phyloP scores from a whole-genome alignment of 2,888 invertebrate species.

The Glaucopsyche alexis region DNA sequence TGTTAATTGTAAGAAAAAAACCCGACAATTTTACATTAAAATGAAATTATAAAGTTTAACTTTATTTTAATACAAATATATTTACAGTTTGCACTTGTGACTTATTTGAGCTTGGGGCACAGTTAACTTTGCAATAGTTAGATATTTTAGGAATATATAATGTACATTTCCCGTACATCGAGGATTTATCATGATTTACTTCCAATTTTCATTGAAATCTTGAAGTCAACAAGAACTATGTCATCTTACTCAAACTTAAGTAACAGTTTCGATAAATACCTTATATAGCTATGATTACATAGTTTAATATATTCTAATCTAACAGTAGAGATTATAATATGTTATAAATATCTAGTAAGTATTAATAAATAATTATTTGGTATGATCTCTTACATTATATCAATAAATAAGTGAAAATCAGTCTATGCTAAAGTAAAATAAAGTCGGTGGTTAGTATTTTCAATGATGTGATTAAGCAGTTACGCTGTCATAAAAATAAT shows the following conservation, averaged over 20 bases:
- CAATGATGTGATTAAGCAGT: not conserved
- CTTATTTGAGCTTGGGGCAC: conserved; percentile 22
- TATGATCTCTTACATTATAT: conserved; percentile 60
- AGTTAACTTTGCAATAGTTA: not conserved
- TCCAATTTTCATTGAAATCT: not conserved
- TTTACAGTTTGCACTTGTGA: not conserved
- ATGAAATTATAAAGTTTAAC: too few species aligned
- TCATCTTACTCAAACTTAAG: not conserved
- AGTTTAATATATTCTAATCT: conserved; percentile 36
- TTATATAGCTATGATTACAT: not conserved
- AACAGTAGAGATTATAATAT: conserved; percentile 27
- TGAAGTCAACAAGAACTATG: not conserved
- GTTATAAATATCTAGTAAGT: not conserved
- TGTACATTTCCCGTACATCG: not conserved
- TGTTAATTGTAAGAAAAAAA: too few species aligned
- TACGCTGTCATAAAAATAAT: too few species aligned
- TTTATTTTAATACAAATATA: not conserved
- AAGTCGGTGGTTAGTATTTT: conserved; percentile 66
- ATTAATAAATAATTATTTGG: conserved; percentile 55
- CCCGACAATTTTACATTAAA: too few species aligned
- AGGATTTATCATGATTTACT: not conserved
- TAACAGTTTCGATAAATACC: not conserved
- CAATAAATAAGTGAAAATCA: conserved; percentile 66
- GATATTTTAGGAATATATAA: not conserved
- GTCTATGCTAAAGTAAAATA: conserved; percentile 58